These are phyloP conservation scores for Nasonia giraulti DNA, from an alignment of 1,140 invertebrate species.

Conservation along the genomic window DNA sequence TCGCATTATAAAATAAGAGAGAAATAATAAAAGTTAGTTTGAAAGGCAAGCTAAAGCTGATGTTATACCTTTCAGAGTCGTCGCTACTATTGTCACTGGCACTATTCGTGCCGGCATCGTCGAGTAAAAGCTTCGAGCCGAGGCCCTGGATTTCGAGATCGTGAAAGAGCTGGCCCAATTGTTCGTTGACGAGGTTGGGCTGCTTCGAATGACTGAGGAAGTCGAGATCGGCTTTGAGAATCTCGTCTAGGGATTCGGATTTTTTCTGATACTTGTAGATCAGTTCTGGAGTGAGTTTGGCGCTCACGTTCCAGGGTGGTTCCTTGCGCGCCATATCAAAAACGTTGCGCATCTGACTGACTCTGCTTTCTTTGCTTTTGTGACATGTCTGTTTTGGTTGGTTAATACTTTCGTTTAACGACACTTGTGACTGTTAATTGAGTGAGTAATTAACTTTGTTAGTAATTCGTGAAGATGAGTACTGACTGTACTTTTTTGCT, in stretches of 20 bases:
- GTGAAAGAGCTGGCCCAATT: conserved; percentile 81
- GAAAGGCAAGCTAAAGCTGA: not conserved
- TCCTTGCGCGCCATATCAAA: conserved; percentile 63
- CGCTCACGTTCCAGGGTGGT: conserved; percentile 80
- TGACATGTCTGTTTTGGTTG: not conserved
- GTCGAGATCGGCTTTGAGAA: conserved; percentile 78
- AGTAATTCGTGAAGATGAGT: not conserved
- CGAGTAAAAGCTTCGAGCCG: conserved; percentile 76
- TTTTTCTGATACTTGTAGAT: conserved; percentile 82
- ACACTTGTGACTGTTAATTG: not conserved
- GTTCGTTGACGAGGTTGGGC: conserved; percentile 83
- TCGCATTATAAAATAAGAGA: not conserved
- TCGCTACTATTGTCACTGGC: conserved; percentile 78
- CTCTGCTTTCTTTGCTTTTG: not conserved
- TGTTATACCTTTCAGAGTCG: conserved; percentile 58
- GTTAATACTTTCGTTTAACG: not conserved
- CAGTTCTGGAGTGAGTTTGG: conserved; percentile 79
- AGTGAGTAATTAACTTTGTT: not conserved
- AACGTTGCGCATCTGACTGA: not conserved
- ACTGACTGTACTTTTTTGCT: too few species aligned
- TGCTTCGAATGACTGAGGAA: conserved; percentile 77
- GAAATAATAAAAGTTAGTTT: not conserved
- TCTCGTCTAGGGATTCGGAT: conserved; percentile 77
- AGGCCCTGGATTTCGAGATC: conserved; percentile 81
- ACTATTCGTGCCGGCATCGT: conserved; percentile 79